phyloP scores from a whole-genome alignment of 2,888 invertebrate genomes.

The Cerastis rubricosa region DNA sequence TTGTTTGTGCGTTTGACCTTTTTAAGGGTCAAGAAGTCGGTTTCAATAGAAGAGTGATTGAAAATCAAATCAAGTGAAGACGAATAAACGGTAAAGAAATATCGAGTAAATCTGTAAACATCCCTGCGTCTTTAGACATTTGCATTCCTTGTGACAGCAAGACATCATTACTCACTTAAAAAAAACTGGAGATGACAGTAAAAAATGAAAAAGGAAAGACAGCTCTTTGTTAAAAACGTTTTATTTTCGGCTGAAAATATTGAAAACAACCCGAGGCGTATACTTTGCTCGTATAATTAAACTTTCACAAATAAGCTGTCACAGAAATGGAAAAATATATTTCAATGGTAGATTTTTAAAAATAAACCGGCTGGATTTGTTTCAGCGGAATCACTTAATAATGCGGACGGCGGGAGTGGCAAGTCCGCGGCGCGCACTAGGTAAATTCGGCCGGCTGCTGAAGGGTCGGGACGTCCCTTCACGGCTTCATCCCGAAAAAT shows the following conservation, averaged over 20 bases:
- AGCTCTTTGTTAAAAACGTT: constrained; percentile 59
- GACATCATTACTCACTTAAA: constrained; percentile 65
- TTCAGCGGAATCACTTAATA: constrained; percentile 85
- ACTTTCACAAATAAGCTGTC: constrained; percentile 75
- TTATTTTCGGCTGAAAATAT: constrained; percentile 61
- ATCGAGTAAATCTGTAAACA: constrained; percentile 35
- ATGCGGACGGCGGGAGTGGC: constrained; percentile 67
- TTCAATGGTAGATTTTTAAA: constrained; percentile 74
- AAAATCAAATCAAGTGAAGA: constrained; percentile 21
- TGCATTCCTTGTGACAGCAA: constrained; percentile 53
- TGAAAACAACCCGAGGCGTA: constrained; percentile 63
- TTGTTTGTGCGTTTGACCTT: too few relatives aligned
- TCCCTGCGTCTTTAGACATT: constrained; percentile 31
- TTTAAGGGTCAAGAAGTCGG: background rate
- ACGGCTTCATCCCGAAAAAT: constrained; percentile 87
- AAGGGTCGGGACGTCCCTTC: constrained; percentile 80
- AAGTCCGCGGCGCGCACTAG: constrained; percentile 66
- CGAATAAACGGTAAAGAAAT: constrained; percentile 30
- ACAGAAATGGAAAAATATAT: constrained; percentile 71
- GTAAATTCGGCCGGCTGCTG: constrained; percentile 74
- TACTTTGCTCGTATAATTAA: constrained; percentile 68
- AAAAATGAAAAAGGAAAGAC: constrained; percentile 63
- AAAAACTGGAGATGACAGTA: constrained; percentile 62
- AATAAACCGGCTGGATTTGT: constrained; percentile 81
- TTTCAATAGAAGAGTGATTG: constrained; percentile 18